A percentile compares a stretch with the other conserved stretches of the same genome.
These are phyloP conservation scores for Orientallactaga sibirica DNA, from an alignment of 2,797 vertebrate species.

Conservation along the genomic window DNA sequence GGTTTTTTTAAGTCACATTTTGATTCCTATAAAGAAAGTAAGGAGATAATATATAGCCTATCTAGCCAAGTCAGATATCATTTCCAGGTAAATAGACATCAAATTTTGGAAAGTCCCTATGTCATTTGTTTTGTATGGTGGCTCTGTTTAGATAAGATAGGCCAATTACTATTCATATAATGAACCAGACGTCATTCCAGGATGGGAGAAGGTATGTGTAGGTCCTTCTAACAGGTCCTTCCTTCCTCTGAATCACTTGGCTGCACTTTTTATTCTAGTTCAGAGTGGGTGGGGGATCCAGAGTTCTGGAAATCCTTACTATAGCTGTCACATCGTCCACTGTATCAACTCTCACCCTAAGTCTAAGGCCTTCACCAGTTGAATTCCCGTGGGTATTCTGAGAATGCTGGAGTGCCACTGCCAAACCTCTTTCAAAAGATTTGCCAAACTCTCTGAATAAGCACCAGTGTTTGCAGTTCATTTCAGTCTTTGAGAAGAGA, in stretches of 20 bases:
- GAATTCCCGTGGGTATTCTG: neutral
- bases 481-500: neutral
- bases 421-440: neutral
- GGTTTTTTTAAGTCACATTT: conserved; percentile 36
- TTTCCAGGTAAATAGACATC: neutral
- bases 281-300: neutral
- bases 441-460: neutral
- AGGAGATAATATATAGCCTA: neutral
- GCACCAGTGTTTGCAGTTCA: neutral
- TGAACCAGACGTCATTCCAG: neutral
- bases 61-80: neutral
- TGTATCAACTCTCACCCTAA: neutral
- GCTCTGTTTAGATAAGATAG: neutral
- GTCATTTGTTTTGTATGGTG: neutral
- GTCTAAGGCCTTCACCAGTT: neutral
- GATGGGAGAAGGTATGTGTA: neutral
- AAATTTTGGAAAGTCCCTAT: neutral
- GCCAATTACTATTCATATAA: neutral
- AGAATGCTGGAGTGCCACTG: neutral
- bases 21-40: conserved; percentile 40
- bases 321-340: neutral
- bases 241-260: neutral
- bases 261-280: neutral
- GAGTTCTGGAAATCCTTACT: neutral
- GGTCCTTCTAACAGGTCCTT: neutral